phyloP scores from a whole-genome alignment of 2,797 vertebrate genomes.

The Gymnoscopelus braueri region DNA sequence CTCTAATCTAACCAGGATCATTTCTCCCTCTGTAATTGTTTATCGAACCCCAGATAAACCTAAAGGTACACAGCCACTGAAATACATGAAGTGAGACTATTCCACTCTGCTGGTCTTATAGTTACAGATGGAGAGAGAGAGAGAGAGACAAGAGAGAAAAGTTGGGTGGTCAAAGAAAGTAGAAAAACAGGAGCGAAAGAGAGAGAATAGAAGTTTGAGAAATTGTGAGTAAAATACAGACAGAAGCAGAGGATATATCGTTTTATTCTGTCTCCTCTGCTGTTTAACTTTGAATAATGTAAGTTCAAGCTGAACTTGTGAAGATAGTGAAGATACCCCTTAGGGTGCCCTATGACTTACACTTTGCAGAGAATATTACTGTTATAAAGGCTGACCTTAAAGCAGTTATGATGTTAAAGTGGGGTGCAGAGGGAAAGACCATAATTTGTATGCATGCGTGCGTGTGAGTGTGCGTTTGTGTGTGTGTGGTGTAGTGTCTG shows the following conservation, averaged over 20 bases:
- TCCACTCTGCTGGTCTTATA: no score
- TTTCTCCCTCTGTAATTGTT: slow-evolving; percentile 72
- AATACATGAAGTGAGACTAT: slow-evolving; percentile 3
- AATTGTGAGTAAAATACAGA: background rate
- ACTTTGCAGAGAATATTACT: no score
- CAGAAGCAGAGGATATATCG: background rate
- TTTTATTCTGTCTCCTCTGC: no score
- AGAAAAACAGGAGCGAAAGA: background rate
- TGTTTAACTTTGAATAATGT: no score
- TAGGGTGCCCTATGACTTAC: no score
- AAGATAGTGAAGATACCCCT: no score
- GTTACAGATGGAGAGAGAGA: background rate
- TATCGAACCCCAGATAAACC: slow-evolving; percentile 50
- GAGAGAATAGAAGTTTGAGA: background rate
- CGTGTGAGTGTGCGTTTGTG: background rate
- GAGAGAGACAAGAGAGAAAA: slow-evolving; percentile 1
- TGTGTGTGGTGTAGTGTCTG: background rate
- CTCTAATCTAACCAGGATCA: slow-evolving; percentile 71
- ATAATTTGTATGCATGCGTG: no score
- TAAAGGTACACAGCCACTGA: background rate
- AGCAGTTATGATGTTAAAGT: no score
- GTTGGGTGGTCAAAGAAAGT: background rate
- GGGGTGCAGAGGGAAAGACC: no score
- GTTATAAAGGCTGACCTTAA: no score
- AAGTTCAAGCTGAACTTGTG: no score